Base-by-base conservation (phyloP, 1,140 invertebrate species). In the Idris sp. region DNA sequence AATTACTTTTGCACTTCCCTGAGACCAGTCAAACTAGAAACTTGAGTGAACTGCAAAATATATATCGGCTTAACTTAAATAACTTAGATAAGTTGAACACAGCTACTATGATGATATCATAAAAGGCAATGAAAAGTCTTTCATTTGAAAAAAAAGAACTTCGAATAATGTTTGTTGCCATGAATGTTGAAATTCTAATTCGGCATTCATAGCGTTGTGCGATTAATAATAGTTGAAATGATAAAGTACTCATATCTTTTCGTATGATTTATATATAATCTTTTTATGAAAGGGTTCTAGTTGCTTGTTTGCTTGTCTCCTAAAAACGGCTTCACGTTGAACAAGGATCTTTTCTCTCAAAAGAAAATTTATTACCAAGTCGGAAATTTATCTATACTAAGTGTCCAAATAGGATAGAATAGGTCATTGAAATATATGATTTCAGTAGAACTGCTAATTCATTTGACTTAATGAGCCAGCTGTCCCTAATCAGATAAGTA, bases 1-100 rank as follows among this genome's bases (percentile, higher is more conserved):
- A 44, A 48, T 61, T 61, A 61, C 65, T 61, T 61, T 54, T 19
- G 25, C 30, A 35, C 40, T 53, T 30, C 53, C 19, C 40, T 31
- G 25, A 22, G 13, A 26, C 38, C 48, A 25, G 61, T 61, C 28
- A 69, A 59, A 69, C 26, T 35, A 38, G 33, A 43, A 56, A 58
- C 35, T 38, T 38, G 30, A 59, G 19, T 33, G 19, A 14, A 1
- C 15, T 10, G 14, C 40, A 5, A 56, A 33, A 43, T 41, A 38
- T 48, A 48, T 22, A 44, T 44, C 28, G 15, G 4, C 30, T n/a
- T n/a, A n/a, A 38, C 18, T 11, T 8, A 36, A 36, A 62, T 62
- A 33, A 62, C 49, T 62, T 62, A 62, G 35, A 41, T 43, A 31
- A 8, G n/a, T n/a, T 11, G 33, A 41, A 62, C 7, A 35, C 28